Evolutionary conservation across 1,140 invertebrate genomes (phyloP).

Genomic region (Sycophaga agraensis): DNA sequence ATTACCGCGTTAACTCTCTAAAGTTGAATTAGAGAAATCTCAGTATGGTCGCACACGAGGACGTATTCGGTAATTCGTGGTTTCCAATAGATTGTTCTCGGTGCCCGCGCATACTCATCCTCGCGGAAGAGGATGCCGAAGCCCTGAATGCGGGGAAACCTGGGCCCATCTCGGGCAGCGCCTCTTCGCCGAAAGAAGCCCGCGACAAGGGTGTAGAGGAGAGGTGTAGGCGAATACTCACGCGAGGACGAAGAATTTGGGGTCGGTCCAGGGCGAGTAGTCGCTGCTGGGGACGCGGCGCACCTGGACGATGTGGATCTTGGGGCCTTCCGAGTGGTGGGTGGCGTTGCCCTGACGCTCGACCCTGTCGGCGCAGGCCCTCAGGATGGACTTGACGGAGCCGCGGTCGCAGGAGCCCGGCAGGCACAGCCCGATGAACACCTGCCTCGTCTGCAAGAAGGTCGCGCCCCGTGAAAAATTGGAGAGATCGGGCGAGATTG

Average conservation of each 20-base stretch:
- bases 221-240: slow-evolving; percentile 58
- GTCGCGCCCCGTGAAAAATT: too few relatives aligned
- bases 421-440: slow-evolving; percentile 73
- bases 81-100: too few relatives aligned
- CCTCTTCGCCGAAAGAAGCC: neutral
- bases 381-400: slow-evolving; percentile 65
- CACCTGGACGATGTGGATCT: slow-evolving; percentile 62
- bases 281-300: slow-evolving; percentile 68
- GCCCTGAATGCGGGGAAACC: neutral
- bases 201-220: neutral
- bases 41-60: too few relatives aligned
- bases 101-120: too few relatives aligned
- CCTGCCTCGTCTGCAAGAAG: slow-evolving; percentile 65
- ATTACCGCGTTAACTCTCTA: too few relatives aligned
- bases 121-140: neutral
- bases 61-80: too few relatives aligned
- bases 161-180: too few relatives aligned
- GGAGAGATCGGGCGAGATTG: too few relatives aligned
- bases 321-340: slow-evolving; percentile 44
- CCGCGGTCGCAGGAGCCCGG: slow-evolving; percentile 66
- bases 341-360: slow-evolving; percentile 54
- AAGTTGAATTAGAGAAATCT: too few relatives aligned
- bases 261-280: slow-evolving; percentile 67
- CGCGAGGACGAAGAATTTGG: slow-evolving; percentile 72
- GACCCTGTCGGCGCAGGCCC: slow-evolving; percentile 56